phyloP scores from a whole-genome alignment of 2,113 vertebrate genomes.

The Holacanthus passer region DNA sequence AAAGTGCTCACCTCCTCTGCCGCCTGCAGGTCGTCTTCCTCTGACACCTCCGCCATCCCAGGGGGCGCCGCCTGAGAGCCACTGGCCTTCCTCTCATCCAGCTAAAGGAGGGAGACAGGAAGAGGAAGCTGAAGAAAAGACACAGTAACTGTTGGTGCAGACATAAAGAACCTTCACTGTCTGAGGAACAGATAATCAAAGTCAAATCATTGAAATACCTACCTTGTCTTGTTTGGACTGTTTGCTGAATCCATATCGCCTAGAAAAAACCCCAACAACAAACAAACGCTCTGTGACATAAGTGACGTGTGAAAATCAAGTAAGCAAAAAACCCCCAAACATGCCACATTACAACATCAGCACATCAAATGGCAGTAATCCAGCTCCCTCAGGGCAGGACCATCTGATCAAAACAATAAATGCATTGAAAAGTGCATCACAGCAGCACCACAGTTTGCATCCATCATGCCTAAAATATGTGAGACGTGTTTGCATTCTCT shows the following conservation, averaged over 20 bases:
- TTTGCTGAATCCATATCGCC: constrained; percentile 93
- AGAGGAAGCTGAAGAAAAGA: background rate
- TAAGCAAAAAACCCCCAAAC: background rate
- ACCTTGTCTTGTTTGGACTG: constrained; percentile 91
- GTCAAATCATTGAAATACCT: constrained; percentile 50
- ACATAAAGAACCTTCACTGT: background rate
- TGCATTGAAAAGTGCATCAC: background rate
- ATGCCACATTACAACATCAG: constrained; percentile 43
- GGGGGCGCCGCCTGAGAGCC: constrained; percentile 78
- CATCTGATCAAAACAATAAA: background rate
- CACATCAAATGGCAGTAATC: constrained; percentile 1
- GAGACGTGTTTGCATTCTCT: constrained; percentile 26
- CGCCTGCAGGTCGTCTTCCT: constrained; percentile 91
- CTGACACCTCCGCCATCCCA: constrained; percentile 84
- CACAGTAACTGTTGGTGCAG: background rate
- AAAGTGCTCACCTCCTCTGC: constrained; percentile 89
- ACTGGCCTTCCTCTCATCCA: constrained; percentile 86
- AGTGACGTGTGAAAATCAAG: background rate
- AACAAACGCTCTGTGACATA: background rate
- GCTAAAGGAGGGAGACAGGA: constrained; percentile 74
- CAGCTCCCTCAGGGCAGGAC: background rate
- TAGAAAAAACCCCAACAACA: constrained; percentile 56
- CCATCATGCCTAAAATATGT: constrained; percentile 54
- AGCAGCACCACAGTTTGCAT: constrained; percentile 36
- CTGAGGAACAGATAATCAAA: background rate